A percentile compares a stretch with the other conserved stretches of the same genome.
These are phyloP conservation scores for Hemiprocne comata DNA, from an alignment of 2,113 vertebrate genomes.

Conservation along the genomic window DNA sequence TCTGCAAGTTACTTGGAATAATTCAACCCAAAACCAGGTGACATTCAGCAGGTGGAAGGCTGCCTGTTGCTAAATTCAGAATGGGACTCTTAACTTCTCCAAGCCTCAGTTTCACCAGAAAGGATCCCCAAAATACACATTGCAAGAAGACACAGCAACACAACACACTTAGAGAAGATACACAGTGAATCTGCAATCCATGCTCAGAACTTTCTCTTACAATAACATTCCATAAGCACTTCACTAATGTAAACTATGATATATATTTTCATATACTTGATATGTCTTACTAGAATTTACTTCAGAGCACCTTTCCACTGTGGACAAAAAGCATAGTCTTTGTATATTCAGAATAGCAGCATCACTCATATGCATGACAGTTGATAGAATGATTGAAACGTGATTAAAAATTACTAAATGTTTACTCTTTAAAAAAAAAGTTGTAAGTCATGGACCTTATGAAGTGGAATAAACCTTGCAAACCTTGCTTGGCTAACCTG, in stretches of 20 bases:
- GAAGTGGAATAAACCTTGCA: not conserved
- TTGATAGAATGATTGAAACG: not conserved
- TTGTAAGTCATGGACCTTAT: not conserved
- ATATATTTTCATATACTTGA: not conserved
- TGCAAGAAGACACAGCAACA: not conserved
- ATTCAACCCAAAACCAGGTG: not conserved
- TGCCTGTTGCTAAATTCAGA: not conserved
- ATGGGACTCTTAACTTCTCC: not conserved
- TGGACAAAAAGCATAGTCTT: not conserved
- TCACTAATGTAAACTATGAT: not conserved
- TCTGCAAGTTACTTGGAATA: not conserved
- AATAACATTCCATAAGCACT: not conserved
- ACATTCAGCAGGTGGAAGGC: not conserved
- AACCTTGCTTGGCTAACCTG: not conserved
- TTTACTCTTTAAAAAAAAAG: not conserved
- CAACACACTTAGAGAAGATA: rapidly evolving
- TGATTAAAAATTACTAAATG: not conserved
- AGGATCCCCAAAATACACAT: not conserved
- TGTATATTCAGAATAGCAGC: not conserved
- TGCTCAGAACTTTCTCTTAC: not conserved
- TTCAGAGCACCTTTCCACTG: not conserved
- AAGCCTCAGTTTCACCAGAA: not conserved
- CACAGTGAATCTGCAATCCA: not conserved
- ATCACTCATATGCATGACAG: rapidly evolving
- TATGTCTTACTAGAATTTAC: not conserved